Conservation (phyloP, 2,797 vertebrate species). For the Macrochelys suwanniensis region DNA sequence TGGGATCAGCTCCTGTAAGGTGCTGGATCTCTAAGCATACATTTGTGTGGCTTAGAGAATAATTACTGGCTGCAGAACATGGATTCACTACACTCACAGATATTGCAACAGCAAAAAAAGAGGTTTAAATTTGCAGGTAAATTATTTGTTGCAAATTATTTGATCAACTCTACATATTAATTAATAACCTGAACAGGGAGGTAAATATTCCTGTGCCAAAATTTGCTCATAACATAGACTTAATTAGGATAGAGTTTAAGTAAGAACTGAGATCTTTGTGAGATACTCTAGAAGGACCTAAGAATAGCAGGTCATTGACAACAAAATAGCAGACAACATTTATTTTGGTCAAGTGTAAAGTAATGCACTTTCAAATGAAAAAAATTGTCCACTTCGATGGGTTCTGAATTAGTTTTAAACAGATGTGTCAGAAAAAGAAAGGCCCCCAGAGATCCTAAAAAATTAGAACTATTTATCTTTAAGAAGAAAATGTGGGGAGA, state of each 20-base stretch:
- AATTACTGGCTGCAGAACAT: not conserved
- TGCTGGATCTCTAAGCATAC: not conserved
- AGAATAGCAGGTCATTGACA: conserved; percentile 1
- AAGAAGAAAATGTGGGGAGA: conserved; percentile 26
- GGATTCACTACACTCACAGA: not conserved
- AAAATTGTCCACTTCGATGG: conserved; percentile 24
- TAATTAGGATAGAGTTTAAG: not conserved
- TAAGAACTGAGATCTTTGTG: not conserved
- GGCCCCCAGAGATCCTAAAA: not conserved
- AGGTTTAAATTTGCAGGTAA: not conserved
- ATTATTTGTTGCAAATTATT: not conserved
- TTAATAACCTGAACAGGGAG: not conserved
- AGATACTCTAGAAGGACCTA: not conserved
- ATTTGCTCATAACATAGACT: conserved; percentile 2
- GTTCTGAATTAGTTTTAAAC: conserved; percentile 32
- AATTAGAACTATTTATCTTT: conserved; percentile 39
- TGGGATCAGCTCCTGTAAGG: not conserved
- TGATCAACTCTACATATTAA: fast-evolving
- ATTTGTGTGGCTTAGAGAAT: not conserved
- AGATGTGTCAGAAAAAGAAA: conserved; percentile 38
- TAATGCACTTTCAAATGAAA: conserved; percentile 44
- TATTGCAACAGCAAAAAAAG: not conserved
- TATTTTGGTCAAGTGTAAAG: not conserved
- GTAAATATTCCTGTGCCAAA: fast-evolving
- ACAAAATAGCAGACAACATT: conserved; percentile 16